Evolutionary conservation across 1,140 invertebrate species (phyloP).

Genomic region (Camponotus pennsylvanicus): DNA sequence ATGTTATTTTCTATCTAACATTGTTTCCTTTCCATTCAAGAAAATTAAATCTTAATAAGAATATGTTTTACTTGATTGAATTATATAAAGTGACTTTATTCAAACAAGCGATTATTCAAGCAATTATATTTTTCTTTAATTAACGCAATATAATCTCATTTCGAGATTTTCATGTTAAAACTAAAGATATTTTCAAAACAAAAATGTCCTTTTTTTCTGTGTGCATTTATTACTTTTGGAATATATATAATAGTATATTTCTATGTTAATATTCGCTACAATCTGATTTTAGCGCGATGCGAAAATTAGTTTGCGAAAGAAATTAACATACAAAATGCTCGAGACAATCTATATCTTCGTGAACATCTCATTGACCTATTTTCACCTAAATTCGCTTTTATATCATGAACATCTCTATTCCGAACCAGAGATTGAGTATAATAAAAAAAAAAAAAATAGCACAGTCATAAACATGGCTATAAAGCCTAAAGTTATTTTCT

Average conservation of each 20-base stretch:
- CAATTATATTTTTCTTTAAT: too few species aligned
- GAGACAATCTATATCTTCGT: not conserved
- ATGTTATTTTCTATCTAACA: too few species aligned
- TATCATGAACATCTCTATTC: not conserved
- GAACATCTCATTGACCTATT: slow-evolving; percentile 22
- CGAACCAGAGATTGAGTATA: slow-evolving; percentile 13
- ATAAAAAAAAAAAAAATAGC: slow-evolving; percentile 7
- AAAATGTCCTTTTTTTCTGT: too few species aligned
- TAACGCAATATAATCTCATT: too few species aligned
- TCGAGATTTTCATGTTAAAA: too few species aligned
- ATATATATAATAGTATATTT: not conserved
- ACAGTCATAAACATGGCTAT: slow-evolving; percentile 12
- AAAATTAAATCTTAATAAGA: too few species aligned
- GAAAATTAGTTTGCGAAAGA: slow-evolving; percentile 18
- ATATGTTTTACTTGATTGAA: too few species aligned
- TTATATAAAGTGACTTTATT: too few species aligned
- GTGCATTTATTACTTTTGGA: too few species aligned
- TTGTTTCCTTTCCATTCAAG: too few species aligned
- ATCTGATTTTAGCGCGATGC: slow-evolving; percentile 1
- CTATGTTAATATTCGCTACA: slow-evolving; percentile 21
- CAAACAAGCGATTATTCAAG: too few species aligned
- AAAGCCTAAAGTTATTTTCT: slow-evolving; percentile 20
- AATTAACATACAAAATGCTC: slow-evolving; percentile 14
- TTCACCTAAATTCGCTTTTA: not conserved
- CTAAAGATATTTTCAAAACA: too few species aligned